phyloP scores from a whole-genome alignment of 2,113 vertebrate genomes.

The Rhizomys pruinosus region DNA sequence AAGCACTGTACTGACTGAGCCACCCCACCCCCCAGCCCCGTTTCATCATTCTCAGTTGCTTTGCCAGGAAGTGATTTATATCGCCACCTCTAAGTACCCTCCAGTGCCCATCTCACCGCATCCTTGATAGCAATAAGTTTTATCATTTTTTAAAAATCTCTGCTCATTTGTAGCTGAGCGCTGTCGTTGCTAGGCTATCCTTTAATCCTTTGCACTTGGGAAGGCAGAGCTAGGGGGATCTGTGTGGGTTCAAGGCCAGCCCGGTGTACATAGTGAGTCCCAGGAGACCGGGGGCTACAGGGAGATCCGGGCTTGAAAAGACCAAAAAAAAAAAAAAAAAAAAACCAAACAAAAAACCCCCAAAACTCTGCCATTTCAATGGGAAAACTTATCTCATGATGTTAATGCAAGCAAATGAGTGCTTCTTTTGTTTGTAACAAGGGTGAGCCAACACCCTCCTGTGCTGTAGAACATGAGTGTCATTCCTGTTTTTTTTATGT shows the following conservation, averaged over 20 bases:
- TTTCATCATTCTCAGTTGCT: neutral
- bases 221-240: too few species aligned
- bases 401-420: neutral
- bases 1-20: neutral
- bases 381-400: neutral
- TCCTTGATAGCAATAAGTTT: neutral
- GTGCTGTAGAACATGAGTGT: too few species aligned
- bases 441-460: neutral
- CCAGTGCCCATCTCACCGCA: conserved; percentile 19
- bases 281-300: too few species aligned
- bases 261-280: too few species aligned
- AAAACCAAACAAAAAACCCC: too few species aligned
- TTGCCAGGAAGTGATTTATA: conserved; percentile 33
- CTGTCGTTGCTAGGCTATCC: too few species aligned
- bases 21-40: neutral
- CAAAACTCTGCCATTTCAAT: conserved; percentile 14
- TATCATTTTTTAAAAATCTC: neutral
- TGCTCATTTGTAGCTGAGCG: too few species aligned
- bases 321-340: too few species aligned
- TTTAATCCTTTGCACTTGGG: too few species aligned
- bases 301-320: too few species aligned
- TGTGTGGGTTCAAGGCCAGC: too few species aligned
- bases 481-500: too few species aligned
- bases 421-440: neutral
- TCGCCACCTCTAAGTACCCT: neutral